These are phyloP conservation scores for Polydrusus pterygomalis DNA, from an alignment of 2,888 invertebrate species.

Conservation along the genomic window DNA sequence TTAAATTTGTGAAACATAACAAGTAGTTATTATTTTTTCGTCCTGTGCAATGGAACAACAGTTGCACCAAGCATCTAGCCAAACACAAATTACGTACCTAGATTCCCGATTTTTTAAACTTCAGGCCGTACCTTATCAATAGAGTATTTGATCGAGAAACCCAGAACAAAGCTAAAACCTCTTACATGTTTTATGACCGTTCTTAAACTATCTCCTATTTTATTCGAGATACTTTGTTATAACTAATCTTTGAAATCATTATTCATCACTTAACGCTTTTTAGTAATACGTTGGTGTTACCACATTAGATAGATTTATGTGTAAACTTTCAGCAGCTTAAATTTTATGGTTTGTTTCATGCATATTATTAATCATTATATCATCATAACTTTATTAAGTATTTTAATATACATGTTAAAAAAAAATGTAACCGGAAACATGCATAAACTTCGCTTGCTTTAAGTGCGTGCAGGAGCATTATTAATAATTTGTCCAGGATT, in stretches of 20 bases:
- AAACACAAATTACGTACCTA: no score
- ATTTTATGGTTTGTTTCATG: neutral
- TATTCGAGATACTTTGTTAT: neutral
- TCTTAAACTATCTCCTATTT: no score
- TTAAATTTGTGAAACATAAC: no score
- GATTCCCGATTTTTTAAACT: no score
- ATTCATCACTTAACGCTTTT: neutral
- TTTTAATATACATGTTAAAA: neutral
- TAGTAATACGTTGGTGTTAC: neutral
- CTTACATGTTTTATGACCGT: no score
- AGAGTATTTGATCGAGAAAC: no score
- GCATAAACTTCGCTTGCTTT: neutral
- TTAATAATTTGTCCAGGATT: neutral
- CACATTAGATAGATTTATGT: neutral
- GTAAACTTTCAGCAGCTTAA: neutral
- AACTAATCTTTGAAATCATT: constrained; percentile 1
- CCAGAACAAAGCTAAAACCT: no score
- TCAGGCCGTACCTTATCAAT: no score
- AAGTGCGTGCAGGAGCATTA: no score
- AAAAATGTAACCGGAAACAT: neutral
- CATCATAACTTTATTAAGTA: neutral
- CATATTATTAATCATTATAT: constrained; percentile 1
- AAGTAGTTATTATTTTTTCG: no score
- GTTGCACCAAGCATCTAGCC: no score
- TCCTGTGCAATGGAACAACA: no score